Percentiles rank a stretch among this genome's conserved stretches.
These are phyloP conservation scores for Emys orbicularis DNA, from an alignment of 2,797 vertebrate species.

Conservation along the genomic window DNA sequence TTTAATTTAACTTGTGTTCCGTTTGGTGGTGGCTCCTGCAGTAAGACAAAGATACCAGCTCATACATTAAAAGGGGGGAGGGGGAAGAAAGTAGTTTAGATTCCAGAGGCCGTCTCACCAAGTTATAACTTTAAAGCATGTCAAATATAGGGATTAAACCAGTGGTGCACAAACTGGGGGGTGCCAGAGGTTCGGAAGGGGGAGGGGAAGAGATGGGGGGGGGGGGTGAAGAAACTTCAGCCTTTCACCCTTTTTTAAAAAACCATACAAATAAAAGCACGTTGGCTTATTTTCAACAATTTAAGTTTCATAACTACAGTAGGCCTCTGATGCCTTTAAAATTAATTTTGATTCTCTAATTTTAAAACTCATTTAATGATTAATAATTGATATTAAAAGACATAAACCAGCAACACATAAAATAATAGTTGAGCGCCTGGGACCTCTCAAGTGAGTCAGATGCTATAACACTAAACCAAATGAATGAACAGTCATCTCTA, in stretches of 20 bases:
- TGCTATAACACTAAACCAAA: neutral
- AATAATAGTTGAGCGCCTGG: neutral
- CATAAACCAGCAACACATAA: neutral
- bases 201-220: too few species aligned
- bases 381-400: neutral
- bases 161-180: neutral
- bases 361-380: neutral
- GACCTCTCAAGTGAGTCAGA: neutral
- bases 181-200: fast-evolving
- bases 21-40: constrained; percentile 59
- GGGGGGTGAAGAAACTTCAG: neutral
- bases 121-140: neutral
- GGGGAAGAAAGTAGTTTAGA: fast-evolving
- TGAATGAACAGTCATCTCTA: neutral
- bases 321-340: neutral
- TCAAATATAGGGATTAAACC: neutral
- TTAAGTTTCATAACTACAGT: neutral
- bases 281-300: neutral
- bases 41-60: neutral
- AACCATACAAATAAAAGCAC: neutral
- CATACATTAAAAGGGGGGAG: neutral
- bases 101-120: fast-evolving
- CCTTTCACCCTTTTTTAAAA: neutral
- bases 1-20: constrained; percentile 68
- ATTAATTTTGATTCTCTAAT: neutral